Evolutionary conservation across 1,140 invertebrate genomes (phyloP).

Genomic region (Papilio polyxenes): DNA sequence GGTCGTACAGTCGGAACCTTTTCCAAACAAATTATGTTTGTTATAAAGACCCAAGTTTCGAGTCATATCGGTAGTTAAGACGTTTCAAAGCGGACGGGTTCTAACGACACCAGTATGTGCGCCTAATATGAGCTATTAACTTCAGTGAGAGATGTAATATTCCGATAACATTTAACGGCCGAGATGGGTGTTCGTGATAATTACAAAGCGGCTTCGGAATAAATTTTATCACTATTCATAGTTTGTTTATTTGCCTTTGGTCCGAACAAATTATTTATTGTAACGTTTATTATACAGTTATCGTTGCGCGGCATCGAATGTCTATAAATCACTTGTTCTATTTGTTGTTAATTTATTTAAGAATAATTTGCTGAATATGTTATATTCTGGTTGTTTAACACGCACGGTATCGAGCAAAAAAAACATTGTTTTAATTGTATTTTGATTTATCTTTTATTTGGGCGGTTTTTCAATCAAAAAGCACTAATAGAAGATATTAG

Average conservation of each 20-base stretch:
- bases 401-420: background rate
- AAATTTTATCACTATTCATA: slow-evolving; percentile 39
- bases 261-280: slow-evolving; percentile 36
- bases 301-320: slow-evolving; percentile 16
- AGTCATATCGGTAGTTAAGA: slow-evolving; percentile 15
- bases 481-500: background rate
- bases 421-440: background rate
- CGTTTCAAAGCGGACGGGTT: slow-evolving; percentile 25
- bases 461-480: background rate
- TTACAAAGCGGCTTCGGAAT: slow-evolving; percentile 40
- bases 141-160: slow-evolving; percentile 50
- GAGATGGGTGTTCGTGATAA: slow-evolving; percentile 61
- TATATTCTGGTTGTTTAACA: slow-evolving; percentile 26
- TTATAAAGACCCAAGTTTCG: slow-evolving; percentile 31
- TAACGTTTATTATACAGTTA: slow-evolving; percentile 36
- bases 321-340: slow-evolving; percentile 35
- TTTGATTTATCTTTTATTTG: background rate
- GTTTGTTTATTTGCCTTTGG: slow-evolving; percentile 36
- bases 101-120: slow-evolving; percentile 38
- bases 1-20: slow-evolving; percentile 46
- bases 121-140: slow-evolving; percentile 59
- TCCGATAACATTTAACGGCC: slow-evolving; percentile 55
- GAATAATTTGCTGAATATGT: slow-evolving; percentile 29
- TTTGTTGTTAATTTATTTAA: slow-evolving; percentile 33
- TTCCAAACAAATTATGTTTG: slow-evolving; percentile 43